Conservation (phyloP, 37 sponge, comb jelly and placozoan genomes). For the Mnemiopsis leidyi region DNA sequence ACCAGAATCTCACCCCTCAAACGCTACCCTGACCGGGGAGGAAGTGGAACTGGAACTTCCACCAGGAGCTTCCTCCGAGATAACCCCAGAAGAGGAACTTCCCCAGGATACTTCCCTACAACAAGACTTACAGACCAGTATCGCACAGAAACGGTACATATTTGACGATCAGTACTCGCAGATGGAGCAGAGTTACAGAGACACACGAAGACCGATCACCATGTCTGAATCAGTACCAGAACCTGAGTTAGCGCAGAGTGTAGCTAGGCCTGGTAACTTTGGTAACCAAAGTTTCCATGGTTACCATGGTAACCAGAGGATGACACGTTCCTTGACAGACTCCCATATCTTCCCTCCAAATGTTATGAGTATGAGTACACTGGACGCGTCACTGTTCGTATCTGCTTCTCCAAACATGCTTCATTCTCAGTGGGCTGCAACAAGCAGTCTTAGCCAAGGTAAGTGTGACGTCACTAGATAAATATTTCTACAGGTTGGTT, state of each 20-base stretch:
- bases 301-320: neutral
- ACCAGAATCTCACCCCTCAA: neutral
- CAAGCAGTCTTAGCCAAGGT: constrained; percentile 51
- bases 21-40: neutral
- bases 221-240: constrained; percentile 1
- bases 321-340: neutral
- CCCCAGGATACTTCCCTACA: neutral
- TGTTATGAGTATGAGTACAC: constrained; percentile 52
- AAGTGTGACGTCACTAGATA: neutral
- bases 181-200: constrained; percentile 58
- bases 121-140: neutral
- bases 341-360: neutral
- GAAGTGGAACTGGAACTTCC: neutral
- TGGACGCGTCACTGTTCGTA: constrained; percentile 51
- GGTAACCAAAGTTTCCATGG: neutral
- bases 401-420: constrained; percentile 31
- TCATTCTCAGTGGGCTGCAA: constrained; percentile 58
- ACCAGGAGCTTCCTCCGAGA: neutral
- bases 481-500: neutral
- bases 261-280: neutral
- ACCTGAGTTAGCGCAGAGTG: neutral
- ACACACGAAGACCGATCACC: constrained; percentile 2
- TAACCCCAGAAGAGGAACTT: neutral
- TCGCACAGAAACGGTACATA: constrained; percentile 33
- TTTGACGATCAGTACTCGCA: constrained; percentile 50